Percentiles rank a stretch among this genome's conserved stretches.
Evolutionary conservation across 1,140 invertebrate genomes (phyloP).

Genomic region (Halyomorpha halys): DNA sequence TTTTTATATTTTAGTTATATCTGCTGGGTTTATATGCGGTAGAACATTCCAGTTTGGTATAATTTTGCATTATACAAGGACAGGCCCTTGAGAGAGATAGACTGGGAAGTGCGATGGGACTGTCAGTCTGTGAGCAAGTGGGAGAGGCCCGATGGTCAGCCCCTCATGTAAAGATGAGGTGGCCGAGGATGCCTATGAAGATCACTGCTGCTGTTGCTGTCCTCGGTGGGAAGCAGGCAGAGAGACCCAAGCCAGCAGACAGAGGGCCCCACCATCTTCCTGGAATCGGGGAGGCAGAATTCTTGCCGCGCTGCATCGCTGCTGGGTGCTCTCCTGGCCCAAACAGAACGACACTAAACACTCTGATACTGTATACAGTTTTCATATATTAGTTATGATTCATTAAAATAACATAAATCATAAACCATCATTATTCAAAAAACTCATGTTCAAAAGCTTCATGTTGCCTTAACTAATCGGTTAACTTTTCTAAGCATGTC

Average conservation of each 20-base stretch:
- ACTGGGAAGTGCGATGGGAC: too few relatives aligned
- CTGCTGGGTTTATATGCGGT: too few relatives aligned
- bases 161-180: slow-evolving; percentile 29
- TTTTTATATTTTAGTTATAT: too few relatives aligned
- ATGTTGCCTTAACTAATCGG: too few relatives aligned
- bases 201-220: slow-evolving; percentile 24
- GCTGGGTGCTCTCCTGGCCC: slow-evolving; percentile 43
- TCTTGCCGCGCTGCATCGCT: slow-evolving; percentile 44
- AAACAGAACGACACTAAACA: slow-evolving; percentile 21
- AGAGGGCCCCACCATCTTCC: slow-evolving; percentile 40
- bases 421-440: too few relatives aligned
- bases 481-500: too few relatives aligned
- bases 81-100: too few relatives aligned
- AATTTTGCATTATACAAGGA: too few relatives aligned
- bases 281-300: slow-evolving; percentile 42
- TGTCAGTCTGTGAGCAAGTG: slow-evolving; percentile 14
- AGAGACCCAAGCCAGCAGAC: slow-evolving; percentile 40
- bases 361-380: not conserved
- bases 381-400: not conserved
- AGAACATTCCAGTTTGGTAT: too few relatives aligned
- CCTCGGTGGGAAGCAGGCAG: slow-evolving; percentile 35
- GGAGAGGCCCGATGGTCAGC: not conserved
- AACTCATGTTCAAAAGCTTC: too few relatives aligned
- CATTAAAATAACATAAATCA: too few relatives aligned
- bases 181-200: slow-evolving; percentile 24